Base-by-base conservation (phyloP, 2,113 vertebrate genomes). In the Strix uralensis region DNA sequence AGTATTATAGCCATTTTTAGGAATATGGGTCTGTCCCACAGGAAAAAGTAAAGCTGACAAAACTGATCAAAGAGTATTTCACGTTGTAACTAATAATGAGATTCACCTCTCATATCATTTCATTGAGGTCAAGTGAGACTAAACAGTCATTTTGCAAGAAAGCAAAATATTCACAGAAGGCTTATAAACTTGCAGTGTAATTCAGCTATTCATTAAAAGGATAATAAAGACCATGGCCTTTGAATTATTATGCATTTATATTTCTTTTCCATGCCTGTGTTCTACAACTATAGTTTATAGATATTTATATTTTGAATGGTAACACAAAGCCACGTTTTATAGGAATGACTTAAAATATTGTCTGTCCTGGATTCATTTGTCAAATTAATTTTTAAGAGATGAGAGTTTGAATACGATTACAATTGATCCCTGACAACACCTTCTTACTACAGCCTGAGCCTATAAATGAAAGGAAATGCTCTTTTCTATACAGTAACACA, bases 181-280 rank as follows among this genome's bases (percentile, higher is more conserved):
- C 40, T 90, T 90, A 80, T 38, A 82, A 96, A 90, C 49, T 46
- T 66, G 36, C 40, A 94, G 29, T 58, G 32, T 65, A 93, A 93
- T 86, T 93, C 79, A 77, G 49, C 36, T 90, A 29, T 61, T 95
- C 58, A 86, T 92, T 88, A 88, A 55, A 85, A 73, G 44, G n/a
- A 90, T 57, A 92, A 94, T 47, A 47, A 94, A 92, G 49, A 59
- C 62, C 54, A 80, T 2, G 3, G 34, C 32, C 75, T 86, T 88
- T 54, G 52, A 90, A 75, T 86, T 85, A 67, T n/a, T 67, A 44
- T 54, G 58, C 62, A 74, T n/a, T 86, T 81, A 21, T 15, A 63
- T 54, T 92, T 77, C 22, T 86, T 81, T 83, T 26, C 55, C 55
- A 75, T 32, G 65, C 14, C 83, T 59, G 38, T 54, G 22, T 77